Conservation (phyloP, 2,113 vertebrate species). For the Delphinus delphis region DNA sequence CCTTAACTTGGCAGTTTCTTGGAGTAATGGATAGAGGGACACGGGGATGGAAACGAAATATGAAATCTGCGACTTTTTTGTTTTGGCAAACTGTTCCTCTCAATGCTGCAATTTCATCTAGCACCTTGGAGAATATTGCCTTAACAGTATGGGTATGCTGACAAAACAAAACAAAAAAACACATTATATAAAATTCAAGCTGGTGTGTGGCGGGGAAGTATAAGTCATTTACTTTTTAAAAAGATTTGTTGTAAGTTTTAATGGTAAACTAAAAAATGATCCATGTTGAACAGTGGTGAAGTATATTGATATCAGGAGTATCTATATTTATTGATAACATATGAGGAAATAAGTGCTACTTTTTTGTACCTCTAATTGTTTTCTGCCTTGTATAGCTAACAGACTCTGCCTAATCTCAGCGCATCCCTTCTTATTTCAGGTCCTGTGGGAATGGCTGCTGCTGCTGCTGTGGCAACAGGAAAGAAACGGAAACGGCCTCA, state of each 20-base stretch:
- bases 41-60: neutral
- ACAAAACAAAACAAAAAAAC: slow-evolving; percentile 42
- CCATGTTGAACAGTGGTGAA: neutral
- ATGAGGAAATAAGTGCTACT: neutral
- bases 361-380: neutral
- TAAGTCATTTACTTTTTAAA: neutral
- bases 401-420: neutral
- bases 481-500: slow-evolving; percentile 98
- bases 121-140: neutral
- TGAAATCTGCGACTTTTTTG: neutral
- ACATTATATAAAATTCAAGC: neutral
- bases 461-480: slow-evolving; percentile 96
- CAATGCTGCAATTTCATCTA: neutral
- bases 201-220: neutral
- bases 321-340: neutral
- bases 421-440: slow-evolving; percentile 84
- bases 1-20: neutral
- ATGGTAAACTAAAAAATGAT: neutral
- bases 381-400: neutral
- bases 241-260: neutral
- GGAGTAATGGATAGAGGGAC: neutral
- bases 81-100: slow-evolving; percentile 1
- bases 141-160: slow-evolving; percentile 1
- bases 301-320: neutral
- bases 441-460: slow-evolving; percentile 98